These are phyloP conservation scores for Trissonchulus latispiculum DNA, from an alignment of 2,888 invertebrate genomes.

Conservation along the genomic window DNA sequence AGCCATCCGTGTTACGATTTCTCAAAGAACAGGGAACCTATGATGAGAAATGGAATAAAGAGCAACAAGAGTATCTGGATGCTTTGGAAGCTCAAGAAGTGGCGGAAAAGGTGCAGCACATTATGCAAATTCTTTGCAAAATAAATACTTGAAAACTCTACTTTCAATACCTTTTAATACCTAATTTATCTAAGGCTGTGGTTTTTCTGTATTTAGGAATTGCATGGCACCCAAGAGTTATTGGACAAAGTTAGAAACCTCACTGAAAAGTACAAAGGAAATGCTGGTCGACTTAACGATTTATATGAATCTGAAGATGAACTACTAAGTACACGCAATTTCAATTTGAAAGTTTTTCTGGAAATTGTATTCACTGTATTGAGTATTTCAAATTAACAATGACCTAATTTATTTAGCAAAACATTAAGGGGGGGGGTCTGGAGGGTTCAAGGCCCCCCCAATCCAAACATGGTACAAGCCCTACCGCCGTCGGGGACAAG, in stretches of 20 bases:
- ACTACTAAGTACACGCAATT: slow-evolving; percentile 48
- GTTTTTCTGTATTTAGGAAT: slow-evolving; percentile 32
- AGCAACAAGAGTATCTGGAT: slow-evolving; percentile 48
- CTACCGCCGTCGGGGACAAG: no score
- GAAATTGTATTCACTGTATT: no score
- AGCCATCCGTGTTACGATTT: slow-evolving; percentile 44
- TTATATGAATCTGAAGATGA: slow-evolving; percentile 49
- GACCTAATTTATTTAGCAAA: no score
- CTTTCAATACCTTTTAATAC: no score
- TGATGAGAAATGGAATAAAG: slow-evolving; percentile 44
- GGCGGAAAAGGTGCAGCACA: slow-evolving; percentile 41
- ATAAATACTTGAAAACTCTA: no score
- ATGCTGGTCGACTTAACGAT: slow-evolving; percentile 45
- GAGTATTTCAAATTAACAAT: no score
- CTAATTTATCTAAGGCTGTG: no score
- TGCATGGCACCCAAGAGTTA: slow-evolving; percentile 43
- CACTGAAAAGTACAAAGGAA: slow-evolving; percentile 40
- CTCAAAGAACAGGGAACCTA: slow-evolving; percentile 44
- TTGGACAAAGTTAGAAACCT: slow-evolving; percentile 41
- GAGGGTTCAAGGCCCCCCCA: no score
- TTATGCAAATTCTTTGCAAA: no score
- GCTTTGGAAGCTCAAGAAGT: slow-evolving; percentile 47
- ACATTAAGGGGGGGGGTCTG: no score
- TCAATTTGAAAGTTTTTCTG: no score
- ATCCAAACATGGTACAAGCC: no score